These are phyloP conservation scores for Sarotherodon lohbergeri DNA, from an alignment of 2,113 vertebrate genomes.

Conservation along the genomic window DNA sequence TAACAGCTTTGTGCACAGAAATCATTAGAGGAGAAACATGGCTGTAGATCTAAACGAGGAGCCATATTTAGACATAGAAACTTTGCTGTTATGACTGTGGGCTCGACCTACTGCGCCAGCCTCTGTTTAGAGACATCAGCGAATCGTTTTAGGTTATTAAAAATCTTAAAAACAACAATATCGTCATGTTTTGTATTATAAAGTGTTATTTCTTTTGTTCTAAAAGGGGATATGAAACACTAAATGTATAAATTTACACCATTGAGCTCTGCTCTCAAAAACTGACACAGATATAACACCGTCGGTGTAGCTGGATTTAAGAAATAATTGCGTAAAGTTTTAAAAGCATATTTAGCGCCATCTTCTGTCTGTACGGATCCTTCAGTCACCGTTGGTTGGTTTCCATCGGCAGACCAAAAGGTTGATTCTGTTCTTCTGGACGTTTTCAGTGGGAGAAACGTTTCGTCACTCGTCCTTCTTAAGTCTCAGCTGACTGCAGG, in stretches of 20 bases:
- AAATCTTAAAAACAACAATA: background rate
- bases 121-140: background rate
- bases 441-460: background rate
- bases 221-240: background rate
- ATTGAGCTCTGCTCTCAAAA: background rate
- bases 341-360: background rate
- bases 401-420: background rate
- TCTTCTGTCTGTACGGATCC: accelerated
- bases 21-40: background rate
- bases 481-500: background rate
- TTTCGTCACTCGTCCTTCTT: accelerated
- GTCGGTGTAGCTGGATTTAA: background rate
- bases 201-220: background rate
- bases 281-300: accelerated
- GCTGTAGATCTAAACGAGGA: background rate
- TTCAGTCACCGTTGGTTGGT: accelerated
- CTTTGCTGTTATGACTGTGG: background rate
- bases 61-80: background rate
- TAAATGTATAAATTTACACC: accelerated
- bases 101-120: background rate
- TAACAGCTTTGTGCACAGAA: background rate
- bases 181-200: background rate
- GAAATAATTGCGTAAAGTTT: accelerated
- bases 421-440: background rate
- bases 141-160: background rate